phyloP scores from a whole-genome alignment of 2,888 invertebrate genomes.

The Cephus runcator region DNA sequence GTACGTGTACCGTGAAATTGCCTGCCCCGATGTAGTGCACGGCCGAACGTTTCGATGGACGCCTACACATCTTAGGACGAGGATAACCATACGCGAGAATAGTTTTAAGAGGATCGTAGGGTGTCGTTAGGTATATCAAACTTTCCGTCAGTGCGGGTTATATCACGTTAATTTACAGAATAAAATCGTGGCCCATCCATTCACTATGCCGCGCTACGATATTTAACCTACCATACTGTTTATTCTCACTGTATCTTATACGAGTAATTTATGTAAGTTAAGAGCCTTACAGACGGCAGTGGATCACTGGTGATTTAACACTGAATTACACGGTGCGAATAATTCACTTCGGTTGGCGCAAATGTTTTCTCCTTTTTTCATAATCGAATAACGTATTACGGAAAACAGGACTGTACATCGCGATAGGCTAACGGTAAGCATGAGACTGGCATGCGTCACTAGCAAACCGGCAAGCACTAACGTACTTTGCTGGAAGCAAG shows the following conservation, averaged over 20 bases:
- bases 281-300: neutral
- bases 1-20: slow-evolving; percentile 48
- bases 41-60: neutral
- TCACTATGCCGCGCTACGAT: neutral
- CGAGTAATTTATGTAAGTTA: neutral
- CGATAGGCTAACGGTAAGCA: neutral
- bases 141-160: neutral
- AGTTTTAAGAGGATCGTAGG: neutral
- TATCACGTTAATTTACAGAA: neutral
- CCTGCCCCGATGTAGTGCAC: slow-evolving; percentile 6
- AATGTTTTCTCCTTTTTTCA: neutral
- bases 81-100: neutral
- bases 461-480: slow-evolving; percentile 42
- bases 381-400: neutral
- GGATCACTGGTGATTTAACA: neutral
- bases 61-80: neutral
- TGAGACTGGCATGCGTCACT: neutral
- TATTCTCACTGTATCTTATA: neutral
- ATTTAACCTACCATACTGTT: neutral
- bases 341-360: neutral
- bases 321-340: neutral
- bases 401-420: neutral
- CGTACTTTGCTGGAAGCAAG: slow-evolving; percentile 39
- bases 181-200: neutral
- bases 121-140: neutral